Evolutionary conservation across 1,140 invertebrate genomes (phyloP), one percentile per base, ranked within the genome.

Genomic region (Drosophila santomea): DNA sequence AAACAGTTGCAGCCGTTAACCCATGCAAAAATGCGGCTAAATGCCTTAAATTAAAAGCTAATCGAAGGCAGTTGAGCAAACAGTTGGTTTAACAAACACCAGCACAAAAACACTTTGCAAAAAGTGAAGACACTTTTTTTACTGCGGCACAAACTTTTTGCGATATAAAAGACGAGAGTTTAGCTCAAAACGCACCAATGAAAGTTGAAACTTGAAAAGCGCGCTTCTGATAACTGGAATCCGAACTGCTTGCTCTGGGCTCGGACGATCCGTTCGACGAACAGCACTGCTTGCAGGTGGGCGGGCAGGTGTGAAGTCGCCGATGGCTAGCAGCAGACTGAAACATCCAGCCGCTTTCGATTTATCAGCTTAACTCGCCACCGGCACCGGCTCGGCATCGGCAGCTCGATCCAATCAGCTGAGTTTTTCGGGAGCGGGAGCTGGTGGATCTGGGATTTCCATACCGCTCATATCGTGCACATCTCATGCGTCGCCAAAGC

Each of bases 311-410:
- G 83, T 78, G 57, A 75, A 77, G 80, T 69, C 84, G 84, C 79
- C 84, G 84, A 76, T 89, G 71, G 84, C 73, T 88, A 72, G 64
- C 80, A 80, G 73, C 84, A 84, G 80, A 88, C 84, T 88, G 68
- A 89, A 56, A 56, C 28, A 73, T 66, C 67, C 78, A 56, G 48
- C 32, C 36, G 44, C 43, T 54, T 51, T 41, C 54, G 62, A 63
- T 45, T 35, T 25, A 75, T 32, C 55, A 86, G 67, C 83, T 83
- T n/a, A 79, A 63, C 83, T 57, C 76, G 43, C 56, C 60, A 59
- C 68, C 61, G 6, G 35, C 44, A 32, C 7, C 32, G 12, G 38
- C 4, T 39, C 32, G 32, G 12, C 38, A 14, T 14, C 38, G 35
- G 45, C 56, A 54, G 55, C 48, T 14, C 28, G 48, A 51, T 51